A percentile compares a stretch with the other conserved stretches of the same genome.
phyloP scores from a whole-genome alignment of 2,888 invertebrate genomes.

The Cheilosia vulpina region DNA sequence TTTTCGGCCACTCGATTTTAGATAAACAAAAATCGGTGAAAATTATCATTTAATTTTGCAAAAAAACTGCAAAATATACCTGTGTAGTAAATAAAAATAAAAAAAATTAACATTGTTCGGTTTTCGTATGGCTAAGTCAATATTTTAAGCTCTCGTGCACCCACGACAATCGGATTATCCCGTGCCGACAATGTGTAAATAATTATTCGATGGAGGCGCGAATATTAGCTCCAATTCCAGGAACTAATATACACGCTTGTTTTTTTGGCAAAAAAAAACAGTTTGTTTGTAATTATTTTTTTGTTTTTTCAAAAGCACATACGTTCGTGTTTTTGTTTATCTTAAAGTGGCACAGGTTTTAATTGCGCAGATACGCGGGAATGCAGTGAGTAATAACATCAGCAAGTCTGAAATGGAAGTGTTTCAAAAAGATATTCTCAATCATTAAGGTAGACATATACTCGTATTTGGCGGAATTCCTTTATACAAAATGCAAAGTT shows the following conservation, averaged over 20 bases:
- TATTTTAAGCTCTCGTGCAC: slow-evolving; percentile 5
- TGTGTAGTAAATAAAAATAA: slow-evolving; percentile 25
- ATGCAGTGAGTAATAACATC: too few species aligned
- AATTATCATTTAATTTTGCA: not conserved
- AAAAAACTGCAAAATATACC: not conserved
- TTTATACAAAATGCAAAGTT: too few species aligned
- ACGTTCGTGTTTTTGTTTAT: slow-evolving; percentile 28
- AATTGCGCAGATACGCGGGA: slow-evolving; percentile 4
- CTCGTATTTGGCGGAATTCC: too few species aligned
- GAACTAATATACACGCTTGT: slow-evolving; percentile 33
- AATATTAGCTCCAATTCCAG: slow-evolving; percentile 33
- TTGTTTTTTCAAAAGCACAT: slow-evolving; percentile 16
- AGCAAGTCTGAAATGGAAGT: too few species aligned
- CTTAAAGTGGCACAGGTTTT: slow-evolving; percentile 6
- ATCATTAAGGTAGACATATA: too few species aligned
- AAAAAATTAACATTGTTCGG: slow-evolving; percentile 7
- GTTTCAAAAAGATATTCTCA: too few species aligned
- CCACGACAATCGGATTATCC: slow-evolving; percentile 16
- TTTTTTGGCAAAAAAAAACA: slow-evolving; percentile 9
- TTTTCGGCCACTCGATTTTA: not conserved
- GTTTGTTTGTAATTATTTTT: slow-evolving; percentile 7
- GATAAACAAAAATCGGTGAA: slow-evolving; percentile 5
- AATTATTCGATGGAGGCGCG: slow-evolving; percentile 5
- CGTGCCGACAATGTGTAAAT: not conserved
- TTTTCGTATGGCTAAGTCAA: slow-evolving; percentile 17